Percentiles rank a stretch among this genome's conserved stretches.
Conservation (phyloP, 2,797 vertebrate genomes). For the Anolis apletophallus region DNA sequence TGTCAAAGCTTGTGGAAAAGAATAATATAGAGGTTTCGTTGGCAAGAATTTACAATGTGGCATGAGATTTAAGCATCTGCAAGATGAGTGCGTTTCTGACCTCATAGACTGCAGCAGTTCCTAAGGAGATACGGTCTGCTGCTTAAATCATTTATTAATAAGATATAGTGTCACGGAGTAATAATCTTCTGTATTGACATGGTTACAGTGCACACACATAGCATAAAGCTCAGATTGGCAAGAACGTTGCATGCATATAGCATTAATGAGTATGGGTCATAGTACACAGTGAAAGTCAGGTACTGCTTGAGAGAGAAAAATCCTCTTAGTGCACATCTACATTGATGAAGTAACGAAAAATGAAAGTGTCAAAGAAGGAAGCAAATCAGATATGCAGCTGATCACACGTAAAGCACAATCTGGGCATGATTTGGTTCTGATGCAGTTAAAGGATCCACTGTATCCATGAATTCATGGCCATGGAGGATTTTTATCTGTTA, state of each 20-base stretch:
- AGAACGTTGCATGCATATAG: slow-evolving; percentile 28
- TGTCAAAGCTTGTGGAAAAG: neutral
- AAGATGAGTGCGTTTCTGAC: slow-evolving; percentile 17
- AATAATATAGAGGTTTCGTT: neutral
- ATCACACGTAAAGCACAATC: too few relatives aligned
- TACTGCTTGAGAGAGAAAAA: neutral
- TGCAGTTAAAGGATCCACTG: too few relatives aligned
- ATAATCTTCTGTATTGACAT: slow-evolving; percentile 5
- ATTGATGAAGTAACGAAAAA: too few relatives aligned
- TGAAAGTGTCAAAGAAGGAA: too few relatives aligned
- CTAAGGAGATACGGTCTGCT: slow-evolving; percentile 11
- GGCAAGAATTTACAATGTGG: neutral
- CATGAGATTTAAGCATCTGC: slow-evolving; percentile 4
- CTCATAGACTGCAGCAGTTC: neutral
- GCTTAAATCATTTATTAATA: slow-evolving; percentile 35
- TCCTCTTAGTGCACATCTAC: too few relatives aligned
- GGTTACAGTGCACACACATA: slow-evolving; percentile 25
- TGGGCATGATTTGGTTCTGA: too few relatives aligned
- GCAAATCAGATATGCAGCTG: too few relatives aligned
- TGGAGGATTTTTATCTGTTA: too few relatives aligned
- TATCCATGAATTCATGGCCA: too few relatives aligned
- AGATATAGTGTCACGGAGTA: neutral
- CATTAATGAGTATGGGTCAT: neutral
- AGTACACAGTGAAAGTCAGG: neutral
- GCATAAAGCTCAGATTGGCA: slow-evolving; percentile 34